A percentile compares a stretch with the other conserved stretches of the same genome.
phyloP scores from a whole-genome alignment of 2,888 invertebrate species.

The Platycheirus albimanus region DNA sequence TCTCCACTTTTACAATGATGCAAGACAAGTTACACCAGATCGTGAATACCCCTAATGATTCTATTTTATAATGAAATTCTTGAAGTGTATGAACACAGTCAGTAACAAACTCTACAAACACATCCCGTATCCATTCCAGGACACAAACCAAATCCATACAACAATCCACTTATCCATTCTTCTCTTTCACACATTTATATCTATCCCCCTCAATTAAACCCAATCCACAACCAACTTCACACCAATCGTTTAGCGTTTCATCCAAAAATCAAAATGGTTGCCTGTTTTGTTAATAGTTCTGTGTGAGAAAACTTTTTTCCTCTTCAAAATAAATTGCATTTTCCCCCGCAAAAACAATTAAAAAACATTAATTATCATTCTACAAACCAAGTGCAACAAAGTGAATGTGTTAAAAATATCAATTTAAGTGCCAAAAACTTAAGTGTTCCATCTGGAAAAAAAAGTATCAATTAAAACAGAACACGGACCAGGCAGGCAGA shows the following conservation, averaged over 20 bases:
- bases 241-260: slow-evolving; percentile 69
- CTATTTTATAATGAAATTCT: no score
- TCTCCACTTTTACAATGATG: no score
- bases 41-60: no score
- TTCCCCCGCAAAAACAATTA: slow-evolving; percentile 58
- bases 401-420: slow-evolving; percentile 49
- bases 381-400: slow-evolving; percentile 50
- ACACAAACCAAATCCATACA: slow-evolving; percentile 46
- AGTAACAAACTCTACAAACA: no score
- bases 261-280: slow-evolving; percentile 75
- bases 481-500: no score
- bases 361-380: slow-evolving; percentile 62
- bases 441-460: slow-evolving; percentile 62
- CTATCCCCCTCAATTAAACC: background rate
- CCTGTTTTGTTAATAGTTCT: slow-evolving; percentile 75
- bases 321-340: slow-evolving; percentile 59
- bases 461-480: slow-evolving; percentile 58
- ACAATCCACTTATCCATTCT: background rate
- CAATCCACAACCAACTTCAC: slow-evolving; percentile 60
- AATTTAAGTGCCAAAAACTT: slow-evolving; percentile 70
- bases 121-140: background rate
- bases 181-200: slow-evolving; percentile 20
- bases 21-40: no score
- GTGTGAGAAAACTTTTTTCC: slow-evolving; percentile 69
- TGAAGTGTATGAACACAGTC: no score